These are phyloP conservation scores for Phainopepla nitens DNA, from an alignment of 2,113 vertebrate species.

Conservation along the genomic window DNA sequence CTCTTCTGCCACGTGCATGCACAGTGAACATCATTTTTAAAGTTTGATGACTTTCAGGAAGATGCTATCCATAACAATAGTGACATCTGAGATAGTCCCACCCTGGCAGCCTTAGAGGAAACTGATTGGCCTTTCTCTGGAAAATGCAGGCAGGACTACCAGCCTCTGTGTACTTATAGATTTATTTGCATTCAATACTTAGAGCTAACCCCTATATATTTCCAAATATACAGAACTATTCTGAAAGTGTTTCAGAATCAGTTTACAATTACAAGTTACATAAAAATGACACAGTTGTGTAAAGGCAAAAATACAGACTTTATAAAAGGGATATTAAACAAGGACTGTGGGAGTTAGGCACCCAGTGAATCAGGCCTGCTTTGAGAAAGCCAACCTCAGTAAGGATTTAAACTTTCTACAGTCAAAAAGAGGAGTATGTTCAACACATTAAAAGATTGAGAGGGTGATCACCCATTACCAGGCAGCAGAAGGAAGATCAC, in stretches of 20 bases:
- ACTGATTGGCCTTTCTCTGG: background rate
- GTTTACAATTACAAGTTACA: background rate
- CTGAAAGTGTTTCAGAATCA: background rate
- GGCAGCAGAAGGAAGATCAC: background rate
- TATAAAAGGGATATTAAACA: background rate
- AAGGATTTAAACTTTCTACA: background rate
- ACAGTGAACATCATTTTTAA: background rate
- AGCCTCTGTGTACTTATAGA: background rate
- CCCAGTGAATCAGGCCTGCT: background rate
- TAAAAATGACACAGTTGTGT: background rate
- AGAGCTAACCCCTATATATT: background rate
- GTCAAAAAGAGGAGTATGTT: background rate
- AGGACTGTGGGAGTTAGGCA: background rate
- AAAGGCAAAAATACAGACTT: background rate
- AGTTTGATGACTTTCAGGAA: background rate
- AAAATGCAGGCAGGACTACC: background rate
- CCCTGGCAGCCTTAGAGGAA: background rate
- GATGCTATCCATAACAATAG: background rate
- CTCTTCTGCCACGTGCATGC: background rate
- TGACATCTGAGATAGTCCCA: background rate
- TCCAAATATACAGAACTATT: background rate
- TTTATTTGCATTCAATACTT: background rate
- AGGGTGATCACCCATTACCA: background rate
- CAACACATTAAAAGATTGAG: background rate
- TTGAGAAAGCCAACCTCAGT: background rate